A percentile compares a stretch with the other conserved stretches of the same genome.
Conservation (phyloP, 2,113 vertebrate genomes). For the Polyodon spathula region DNA sequence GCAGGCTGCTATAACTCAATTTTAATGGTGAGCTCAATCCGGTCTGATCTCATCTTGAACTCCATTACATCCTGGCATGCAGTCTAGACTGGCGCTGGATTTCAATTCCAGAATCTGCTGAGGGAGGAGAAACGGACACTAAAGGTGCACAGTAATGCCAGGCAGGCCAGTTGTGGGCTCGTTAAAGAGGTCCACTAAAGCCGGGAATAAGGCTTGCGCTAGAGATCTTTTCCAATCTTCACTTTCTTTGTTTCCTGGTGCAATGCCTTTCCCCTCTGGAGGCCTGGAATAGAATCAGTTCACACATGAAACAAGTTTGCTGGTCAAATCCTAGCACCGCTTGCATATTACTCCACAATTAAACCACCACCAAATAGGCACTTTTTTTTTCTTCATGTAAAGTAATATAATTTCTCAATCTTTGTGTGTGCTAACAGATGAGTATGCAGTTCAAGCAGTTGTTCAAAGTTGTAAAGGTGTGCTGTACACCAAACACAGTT, state of each 20-base stretch:
- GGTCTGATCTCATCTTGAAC: conserved; percentile 6
- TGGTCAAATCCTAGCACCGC: too few species aligned
- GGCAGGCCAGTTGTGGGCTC: background rate
- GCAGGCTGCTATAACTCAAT: conserved; percentile 3
- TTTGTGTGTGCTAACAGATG: too few species aligned
- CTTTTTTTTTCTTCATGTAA: too few species aligned
- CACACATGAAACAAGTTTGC: too few species aligned
- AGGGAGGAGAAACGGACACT: background rate
- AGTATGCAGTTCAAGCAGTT: too few species aligned
- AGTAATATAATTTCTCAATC: too few species aligned
- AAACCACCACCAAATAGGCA: too few species aligned
- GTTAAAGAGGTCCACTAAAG: conserved; percentile 4
- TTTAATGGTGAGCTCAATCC: conserved; percentile 7
- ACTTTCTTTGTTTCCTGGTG: background rate
- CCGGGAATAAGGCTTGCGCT: conserved; percentile 2
- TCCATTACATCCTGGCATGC: conserved; percentile 4
- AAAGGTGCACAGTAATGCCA: conserved; percentile 4
- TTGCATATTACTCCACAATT: too few species aligned
- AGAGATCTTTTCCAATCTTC: background rate
- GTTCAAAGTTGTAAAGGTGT: too few species aligned
- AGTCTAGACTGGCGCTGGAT: conserved; percentile 1
- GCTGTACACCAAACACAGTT: too few species aligned
- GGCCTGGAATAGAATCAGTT: too few species aligned
- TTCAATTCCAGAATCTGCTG: background rate
- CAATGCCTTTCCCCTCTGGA: too few species aligned